phyloP scores from a whole-genome alignment of 2,797 vertebrate genomes.

The Notolabrus celidotus region DNA sequence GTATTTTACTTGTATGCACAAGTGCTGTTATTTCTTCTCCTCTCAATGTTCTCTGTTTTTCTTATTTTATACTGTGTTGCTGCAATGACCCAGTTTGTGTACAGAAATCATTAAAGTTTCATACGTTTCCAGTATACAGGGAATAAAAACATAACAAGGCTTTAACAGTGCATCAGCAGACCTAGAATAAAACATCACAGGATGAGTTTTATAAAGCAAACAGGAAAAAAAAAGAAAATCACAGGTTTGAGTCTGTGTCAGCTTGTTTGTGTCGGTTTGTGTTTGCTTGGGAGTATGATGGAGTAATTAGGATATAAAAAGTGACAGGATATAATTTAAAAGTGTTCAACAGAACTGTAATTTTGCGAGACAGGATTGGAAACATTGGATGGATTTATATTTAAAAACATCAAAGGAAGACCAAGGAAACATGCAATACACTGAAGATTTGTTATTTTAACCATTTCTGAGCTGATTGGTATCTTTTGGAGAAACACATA shows the following conservation, averaged over 20 bases:
- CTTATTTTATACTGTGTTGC: conserved; percentile 41
- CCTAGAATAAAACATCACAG: conserved; percentile 44
- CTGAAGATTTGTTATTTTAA: no score
- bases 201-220: conserved; percentile 33
- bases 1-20: background rate
- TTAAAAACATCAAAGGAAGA: no score
- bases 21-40: background rate
- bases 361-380: background rate
- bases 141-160: conserved; percentile 56
- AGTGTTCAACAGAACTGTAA: background rate
- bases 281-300: background rate
- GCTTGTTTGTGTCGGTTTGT: background rate
- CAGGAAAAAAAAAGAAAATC: background rate
- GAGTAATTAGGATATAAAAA: background rate
- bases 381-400: background rate
- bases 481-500: no score
- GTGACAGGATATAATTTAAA: background rate
- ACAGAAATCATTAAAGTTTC: conserved; percentile 70
- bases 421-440: no score
- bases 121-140: conserved; percentile 52
- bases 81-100: conserved; percentile 71
- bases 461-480: no score
- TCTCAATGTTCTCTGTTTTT: conserved; percentile 19
- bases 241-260: background rate
- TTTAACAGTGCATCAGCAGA: conserved; percentile 44